Evolutionary conservation across 2,888 invertebrate genomes (phyloP), one percentile per base, ranked within the genome.

Genomic region (Pocota personata): DNA sequence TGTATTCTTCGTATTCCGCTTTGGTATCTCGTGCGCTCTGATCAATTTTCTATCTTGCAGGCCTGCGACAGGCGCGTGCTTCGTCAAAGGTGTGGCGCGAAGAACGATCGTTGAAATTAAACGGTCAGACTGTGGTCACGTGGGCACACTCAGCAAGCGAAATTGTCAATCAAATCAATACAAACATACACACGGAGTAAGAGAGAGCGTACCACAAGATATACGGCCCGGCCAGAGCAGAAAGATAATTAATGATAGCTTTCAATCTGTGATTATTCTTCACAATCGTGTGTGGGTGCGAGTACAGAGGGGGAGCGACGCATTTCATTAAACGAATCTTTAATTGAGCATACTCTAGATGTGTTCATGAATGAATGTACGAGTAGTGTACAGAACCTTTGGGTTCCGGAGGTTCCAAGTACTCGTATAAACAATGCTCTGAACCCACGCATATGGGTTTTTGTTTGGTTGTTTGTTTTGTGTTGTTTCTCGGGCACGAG

Each of bases 131-230:
- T 77, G 76, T 86, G 86, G 86, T 86, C 86, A 86, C 86, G 86
- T 86, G 86, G 86, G 86, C 86, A 86, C 82, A 86, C 86, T 82
- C 86, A 86, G 64, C 80, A 21, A 79, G 86, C 86, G 43, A 82
- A 82, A 86, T 86, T 86, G 86, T 86, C 86, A 86, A 86, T 86
- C 86, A 86, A 86, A 86, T 86, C 86, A 77, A 86, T 86, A 86
- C 71, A 78, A 78, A 72, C 52, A 77, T 16, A 67, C 32, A 43
- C 16, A 58, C 6, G 14, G 5, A 32, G 7, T n/a, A n/a, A 12
- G 52, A 57, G 52, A 35, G 37, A 30, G 48, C 30, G 21, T 7
- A 19, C 19, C 35, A 50, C n/a, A n/a, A n/a, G 37, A 6, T 66
- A 67, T 37, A 66, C 62, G 73, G 7, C 67, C 66, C 30, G 79